Evolutionary conservation across 2,888 invertebrate genomes (phyloP).

Genomic region (Trichopoda pennipes): DNA sequence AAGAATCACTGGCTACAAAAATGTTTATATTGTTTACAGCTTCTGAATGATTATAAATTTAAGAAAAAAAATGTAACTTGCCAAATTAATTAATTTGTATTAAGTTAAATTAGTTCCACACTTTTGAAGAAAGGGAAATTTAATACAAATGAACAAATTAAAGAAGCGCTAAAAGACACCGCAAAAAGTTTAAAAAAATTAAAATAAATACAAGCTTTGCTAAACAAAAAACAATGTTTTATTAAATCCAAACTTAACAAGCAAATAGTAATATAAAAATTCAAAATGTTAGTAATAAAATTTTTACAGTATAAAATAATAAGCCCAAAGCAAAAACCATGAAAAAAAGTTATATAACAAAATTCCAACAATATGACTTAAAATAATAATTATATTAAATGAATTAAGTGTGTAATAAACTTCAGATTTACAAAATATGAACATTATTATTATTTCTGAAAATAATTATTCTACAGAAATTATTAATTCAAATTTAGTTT

Average conservation of each 20-base stretch:
- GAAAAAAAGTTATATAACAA: too few species aligned
- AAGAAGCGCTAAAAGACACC: too few species aligned
- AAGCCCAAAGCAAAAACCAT: slow-evolving; percentile 14
- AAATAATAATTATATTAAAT: neutral
- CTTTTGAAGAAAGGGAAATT: too few species aligned
- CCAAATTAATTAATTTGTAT: too few species aligned
- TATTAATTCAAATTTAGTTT: slow-evolving; percentile 8
- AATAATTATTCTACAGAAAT: neutral
- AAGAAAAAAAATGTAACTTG: too few species aligned
- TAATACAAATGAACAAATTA: too few species aligned
- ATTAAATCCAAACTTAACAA: slow-evolving; percentile 43
- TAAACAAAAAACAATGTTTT: slow-evolving; percentile 31
- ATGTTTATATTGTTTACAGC: too few species aligned
- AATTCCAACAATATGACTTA: neutral
- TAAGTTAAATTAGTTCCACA: too few species aligned
- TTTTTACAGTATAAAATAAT: neutral
- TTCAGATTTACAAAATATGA: slow-evolving; percentile 27
- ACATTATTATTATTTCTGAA: neutral
- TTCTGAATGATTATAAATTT: too few species aligned
- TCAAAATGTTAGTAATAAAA: neutral
- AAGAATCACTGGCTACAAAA: too few species aligned
- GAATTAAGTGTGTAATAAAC: neutral
- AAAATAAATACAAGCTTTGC: neutral
- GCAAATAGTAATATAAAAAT: neutral
- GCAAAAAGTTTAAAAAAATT: slow-evolving; percentile 8